These are phyloP conservation scores for Pteropus alecto DNA, from an alignment of 2,113 vertebrate genomes.

Conservation along the genomic window DNA sequence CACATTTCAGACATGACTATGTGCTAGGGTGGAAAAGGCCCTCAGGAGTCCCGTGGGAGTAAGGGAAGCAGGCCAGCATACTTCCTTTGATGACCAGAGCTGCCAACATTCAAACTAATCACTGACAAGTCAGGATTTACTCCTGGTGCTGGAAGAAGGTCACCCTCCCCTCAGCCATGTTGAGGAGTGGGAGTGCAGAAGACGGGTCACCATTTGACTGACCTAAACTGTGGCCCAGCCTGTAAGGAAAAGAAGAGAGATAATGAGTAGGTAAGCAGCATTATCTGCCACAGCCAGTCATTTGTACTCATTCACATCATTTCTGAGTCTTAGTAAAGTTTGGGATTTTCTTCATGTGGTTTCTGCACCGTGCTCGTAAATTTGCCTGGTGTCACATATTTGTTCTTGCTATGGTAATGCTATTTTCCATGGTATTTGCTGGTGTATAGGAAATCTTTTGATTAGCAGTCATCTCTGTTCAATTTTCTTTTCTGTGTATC, in stretches of 20 bases:
- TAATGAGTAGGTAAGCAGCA: not conserved
- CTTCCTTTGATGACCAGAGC: not conserved
- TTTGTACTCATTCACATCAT: not conserved
- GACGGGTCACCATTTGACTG: not conserved
- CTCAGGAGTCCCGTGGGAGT: not conserved
- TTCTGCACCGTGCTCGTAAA: not conserved
- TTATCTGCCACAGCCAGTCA: not conserved
- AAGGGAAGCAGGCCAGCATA: not conserved
- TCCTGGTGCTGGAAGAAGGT: not conserved
- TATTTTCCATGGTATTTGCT: not conserved
- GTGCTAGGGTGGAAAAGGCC: not conserved
- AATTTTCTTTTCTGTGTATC: slow-evolving; percentile 3
- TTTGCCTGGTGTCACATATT: not conserved
- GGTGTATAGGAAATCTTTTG: not conserved
- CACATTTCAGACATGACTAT: not conserved
- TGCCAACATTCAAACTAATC: not conserved
- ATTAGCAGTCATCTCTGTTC: slow-evolving; percentile 3
- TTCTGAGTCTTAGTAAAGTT: not conserved
- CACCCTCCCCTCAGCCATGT: not conserved
- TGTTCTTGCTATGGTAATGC: not conserved
- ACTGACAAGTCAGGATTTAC: not conserved
- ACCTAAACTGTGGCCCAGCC: not conserved
- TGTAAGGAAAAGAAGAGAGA: not conserved
- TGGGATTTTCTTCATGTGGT: not conserved
- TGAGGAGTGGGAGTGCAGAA: not conserved